Evolutionary conservation across 2,113 vertebrate species (phyloP).

Genomic region (Synodontis membranacea): DNA sequence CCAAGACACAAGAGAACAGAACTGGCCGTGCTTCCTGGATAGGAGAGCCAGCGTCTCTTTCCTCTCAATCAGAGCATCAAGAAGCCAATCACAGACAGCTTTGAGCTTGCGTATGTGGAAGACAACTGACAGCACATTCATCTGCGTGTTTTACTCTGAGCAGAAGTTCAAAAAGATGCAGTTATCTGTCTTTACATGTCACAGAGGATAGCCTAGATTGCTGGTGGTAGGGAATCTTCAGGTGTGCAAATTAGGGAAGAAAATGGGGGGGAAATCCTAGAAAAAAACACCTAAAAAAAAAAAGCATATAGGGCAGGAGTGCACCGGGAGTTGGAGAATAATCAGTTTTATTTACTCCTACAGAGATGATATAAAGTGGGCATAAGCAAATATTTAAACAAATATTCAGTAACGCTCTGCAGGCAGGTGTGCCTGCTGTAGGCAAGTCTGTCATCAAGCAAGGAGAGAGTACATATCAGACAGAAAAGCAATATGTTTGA

Average conservation of each 20-base stretch:
- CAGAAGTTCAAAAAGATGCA: background rate
- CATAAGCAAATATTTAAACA: slow-evolving; percentile 30
- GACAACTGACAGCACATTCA: background rate
- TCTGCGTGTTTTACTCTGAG: background rate
- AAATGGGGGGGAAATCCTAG: background rate
- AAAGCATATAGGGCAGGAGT: background rate
- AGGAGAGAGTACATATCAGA: slow-evolving; percentile 8
- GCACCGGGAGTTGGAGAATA: background rate
- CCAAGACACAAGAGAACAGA: background rate
- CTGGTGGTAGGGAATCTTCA: background rate
- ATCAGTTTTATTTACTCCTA: slow-evolving; percentile 39
- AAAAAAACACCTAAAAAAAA: background rate
- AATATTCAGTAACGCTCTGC: slow-evolving; percentile 43
- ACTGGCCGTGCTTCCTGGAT: background rate
- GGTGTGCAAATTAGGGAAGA: background rate
- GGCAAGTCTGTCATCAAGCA: background rate
- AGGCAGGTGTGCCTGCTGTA: slow-evolving; percentile 21
- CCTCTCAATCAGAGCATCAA: background rate
- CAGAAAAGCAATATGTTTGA: background rate
- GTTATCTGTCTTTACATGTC: background rate
- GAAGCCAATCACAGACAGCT: background rate
- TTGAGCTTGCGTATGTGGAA: background rate
- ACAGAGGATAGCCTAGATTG: background rate
- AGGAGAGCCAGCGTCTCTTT: background rate
- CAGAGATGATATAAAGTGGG: slow-evolving; percentile 26